Evolutionary conservation across 1,140 invertebrate genomes (phyloP).

Genomic region (Brachionus rubens): DNA sequence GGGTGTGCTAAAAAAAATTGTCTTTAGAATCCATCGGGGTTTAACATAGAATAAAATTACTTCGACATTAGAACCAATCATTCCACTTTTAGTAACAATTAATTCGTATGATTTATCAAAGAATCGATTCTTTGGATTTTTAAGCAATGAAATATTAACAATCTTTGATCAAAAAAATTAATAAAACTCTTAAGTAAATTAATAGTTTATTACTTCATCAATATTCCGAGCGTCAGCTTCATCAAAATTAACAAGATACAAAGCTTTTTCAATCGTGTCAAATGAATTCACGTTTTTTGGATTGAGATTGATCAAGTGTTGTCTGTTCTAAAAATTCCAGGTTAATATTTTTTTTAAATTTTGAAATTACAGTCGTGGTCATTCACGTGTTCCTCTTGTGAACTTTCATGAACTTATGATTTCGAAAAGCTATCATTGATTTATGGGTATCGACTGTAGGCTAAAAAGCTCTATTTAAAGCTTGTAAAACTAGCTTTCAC

Average conservation of each 20-base stretch:
- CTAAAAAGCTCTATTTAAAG: too few relatives aligned
- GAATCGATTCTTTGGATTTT: conserved; percentile 63
- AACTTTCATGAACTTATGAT: too few relatives aligned
- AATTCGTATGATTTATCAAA: conserved; percentile 63
- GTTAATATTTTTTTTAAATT: too few relatives aligned
- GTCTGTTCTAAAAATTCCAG: conserved; percentile 49
- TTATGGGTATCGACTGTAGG: too few relatives aligned
- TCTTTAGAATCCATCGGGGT: neutral
- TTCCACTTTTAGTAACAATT: conserved; percentile 63
- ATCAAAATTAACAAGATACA: conserved; percentile 54
- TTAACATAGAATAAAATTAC: conserved; percentile 49
- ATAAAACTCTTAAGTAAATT: conserved; percentile 14
- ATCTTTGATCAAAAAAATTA: conserved; percentile 49
- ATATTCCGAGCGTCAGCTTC: conserved; percentile 51
- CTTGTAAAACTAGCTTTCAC: too few relatives aligned
- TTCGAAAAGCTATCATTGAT: too few relatives aligned
- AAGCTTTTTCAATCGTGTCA: conserved; percentile 52
- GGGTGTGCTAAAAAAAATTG: conserved; percentile 51
- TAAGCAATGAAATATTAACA: conserved; percentile 51
- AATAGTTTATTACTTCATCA: conserved; percentile 51
- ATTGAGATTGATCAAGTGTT: conserved; percentile 48
- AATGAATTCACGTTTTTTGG: conserved; percentile 49
- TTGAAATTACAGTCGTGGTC: too few relatives aligned
- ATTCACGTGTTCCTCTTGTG: too few relatives aligned
- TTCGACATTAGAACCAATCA: conserved; percentile 57